phyloP scores from a whole-genome alignment of 2,888 invertebrate genomes.

The Deilephila porcellus region DNA sequence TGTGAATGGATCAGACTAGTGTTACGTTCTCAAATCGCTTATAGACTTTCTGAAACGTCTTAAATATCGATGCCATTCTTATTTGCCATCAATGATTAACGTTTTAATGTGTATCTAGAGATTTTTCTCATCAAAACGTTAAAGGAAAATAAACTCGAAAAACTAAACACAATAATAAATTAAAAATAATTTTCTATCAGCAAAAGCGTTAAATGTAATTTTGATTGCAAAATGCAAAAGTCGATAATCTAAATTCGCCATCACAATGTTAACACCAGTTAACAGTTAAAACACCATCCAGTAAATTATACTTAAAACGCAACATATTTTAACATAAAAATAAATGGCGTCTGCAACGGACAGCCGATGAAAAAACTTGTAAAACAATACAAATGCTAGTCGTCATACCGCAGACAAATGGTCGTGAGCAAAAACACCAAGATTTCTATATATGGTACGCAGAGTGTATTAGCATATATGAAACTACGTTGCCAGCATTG shows the following conservation, averaged over 20 bases:
- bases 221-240: too few species aligned
- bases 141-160: too few species aligned
- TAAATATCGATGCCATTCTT: too few species aligned
- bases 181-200: too few species aligned
- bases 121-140: too few species aligned
- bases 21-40: too few species aligned
- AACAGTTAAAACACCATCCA: not conserved
- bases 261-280: not conserved
- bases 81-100: too few species aligned
- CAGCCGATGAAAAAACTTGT: constrained; percentile 1
- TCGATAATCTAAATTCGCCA: not conserved
- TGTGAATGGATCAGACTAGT: too few species aligned
- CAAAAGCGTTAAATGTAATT: too few species aligned
- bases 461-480: constrained; percentile 14
- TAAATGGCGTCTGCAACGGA: constrained; percentile 2
- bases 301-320: constrained; percentile 1
- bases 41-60: too few species aligned
- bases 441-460: constrained; percentile 21
- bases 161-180: too few species aligned
- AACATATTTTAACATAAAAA: not conserved
- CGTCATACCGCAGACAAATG: constrained; percentile 21
- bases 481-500: constrained; percentile 9
- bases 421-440: constrained; percentile 14
- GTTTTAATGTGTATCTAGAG: too few species aligned
- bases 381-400: constrained; percentile 12